Conservation (phyloP, 1,140 invertebrate genomes). For the Tetramorium alpestre region DNA sequence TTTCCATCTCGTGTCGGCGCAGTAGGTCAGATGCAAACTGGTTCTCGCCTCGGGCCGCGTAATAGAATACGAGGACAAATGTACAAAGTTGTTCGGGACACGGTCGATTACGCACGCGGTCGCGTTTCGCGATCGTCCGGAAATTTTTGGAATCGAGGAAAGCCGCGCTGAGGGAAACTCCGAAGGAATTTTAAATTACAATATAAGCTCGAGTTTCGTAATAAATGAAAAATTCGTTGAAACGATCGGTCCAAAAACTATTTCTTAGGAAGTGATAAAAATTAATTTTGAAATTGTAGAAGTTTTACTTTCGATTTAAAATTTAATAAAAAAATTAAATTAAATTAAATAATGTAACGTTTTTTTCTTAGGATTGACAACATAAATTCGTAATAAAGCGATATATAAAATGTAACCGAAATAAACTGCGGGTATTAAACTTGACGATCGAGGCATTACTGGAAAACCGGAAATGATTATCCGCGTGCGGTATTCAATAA, state of each 20-base stretch:
- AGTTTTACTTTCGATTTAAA: background rate
- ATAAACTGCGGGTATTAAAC: slow-evolving; percentile 14
- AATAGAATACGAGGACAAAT: slow-evolving; percentile 61
- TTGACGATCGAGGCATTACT: background rate
- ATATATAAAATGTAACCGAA: background rate
- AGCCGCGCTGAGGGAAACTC: background rate
- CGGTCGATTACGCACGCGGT: slow-evolving; percentile 10
- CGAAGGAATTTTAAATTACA: background rate
- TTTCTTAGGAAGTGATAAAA: background rate
- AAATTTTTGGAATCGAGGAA: slow-evolving; percentile 1
- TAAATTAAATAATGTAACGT: background rate
- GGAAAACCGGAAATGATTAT: slow-evolving; percentile 32
- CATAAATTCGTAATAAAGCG: background rate
- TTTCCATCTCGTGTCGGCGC: slow-evolving; percentile 61
- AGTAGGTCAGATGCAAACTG: slow-evolving; percentile 62
- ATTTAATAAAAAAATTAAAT: background rate
- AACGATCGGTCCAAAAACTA: background rate
- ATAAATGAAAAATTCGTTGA: background rate
- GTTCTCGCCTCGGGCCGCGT: slow-evolving; percentile 55
- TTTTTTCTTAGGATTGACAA: background rate
- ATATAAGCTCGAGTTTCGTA: too few species aligned
- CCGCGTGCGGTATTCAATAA: slow-evolving; percentile 31
- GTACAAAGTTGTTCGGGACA: slow-evolving; percentile 23
- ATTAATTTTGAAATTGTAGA: background rate
- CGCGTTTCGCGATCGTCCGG: background rate